A percentile compares a stretch with the other conserved stretches of the same genome.
These are phyloP conservation scores for Halocynthia roretzi DNA, from an alignment of 23 tunicate species.

Conservation along the genomic window DNA sequence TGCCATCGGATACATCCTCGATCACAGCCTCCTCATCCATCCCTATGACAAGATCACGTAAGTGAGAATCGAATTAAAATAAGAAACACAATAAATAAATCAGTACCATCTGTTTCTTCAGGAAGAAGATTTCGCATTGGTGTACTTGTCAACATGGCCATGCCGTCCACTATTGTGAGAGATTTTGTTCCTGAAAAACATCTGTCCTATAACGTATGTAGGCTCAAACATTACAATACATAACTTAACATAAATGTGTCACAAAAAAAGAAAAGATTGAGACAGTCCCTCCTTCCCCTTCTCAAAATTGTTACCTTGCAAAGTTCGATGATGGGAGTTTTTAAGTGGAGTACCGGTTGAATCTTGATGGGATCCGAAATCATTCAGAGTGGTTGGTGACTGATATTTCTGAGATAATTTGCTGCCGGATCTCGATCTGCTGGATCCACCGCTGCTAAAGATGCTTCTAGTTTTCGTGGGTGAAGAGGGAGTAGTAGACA, in stretches of 20 bases:
- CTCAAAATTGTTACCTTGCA: too few species aligned
- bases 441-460: not conserved
- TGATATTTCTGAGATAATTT: slow-evolving; percentile 6
- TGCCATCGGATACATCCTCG: not conserved
- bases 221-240: not conserved
- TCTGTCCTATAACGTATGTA: not conserved
- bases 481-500: not conserved
- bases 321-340: too few species aligned
- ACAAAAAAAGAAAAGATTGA: too few species aligned
- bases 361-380: slow-evolving; percentile 7
- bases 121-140: slow-evolving; percentile 9
- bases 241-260: too few species aligned
- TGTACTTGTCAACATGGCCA: slow-evolving; percentile 61
- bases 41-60: too few species aligned
- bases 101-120: too few species aligned
- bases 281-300: too few species aligned
- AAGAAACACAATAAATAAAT: too few species aligned
- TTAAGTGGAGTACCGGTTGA: too few species aligned
- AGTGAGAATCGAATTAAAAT: too few species aligned
- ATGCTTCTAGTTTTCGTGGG: not conserved
- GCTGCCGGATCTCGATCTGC: slow-evolving; percentile 35
- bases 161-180: slow-evolving; percentile 32
- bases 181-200: slow-evolving; percentile 20
- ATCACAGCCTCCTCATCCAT: too few species aligned
- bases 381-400: slow-evolving; percentile 12